Conservation (phyloP, 2,113 vertebrate genomes). For the Gorilla gorilla region DNA sequence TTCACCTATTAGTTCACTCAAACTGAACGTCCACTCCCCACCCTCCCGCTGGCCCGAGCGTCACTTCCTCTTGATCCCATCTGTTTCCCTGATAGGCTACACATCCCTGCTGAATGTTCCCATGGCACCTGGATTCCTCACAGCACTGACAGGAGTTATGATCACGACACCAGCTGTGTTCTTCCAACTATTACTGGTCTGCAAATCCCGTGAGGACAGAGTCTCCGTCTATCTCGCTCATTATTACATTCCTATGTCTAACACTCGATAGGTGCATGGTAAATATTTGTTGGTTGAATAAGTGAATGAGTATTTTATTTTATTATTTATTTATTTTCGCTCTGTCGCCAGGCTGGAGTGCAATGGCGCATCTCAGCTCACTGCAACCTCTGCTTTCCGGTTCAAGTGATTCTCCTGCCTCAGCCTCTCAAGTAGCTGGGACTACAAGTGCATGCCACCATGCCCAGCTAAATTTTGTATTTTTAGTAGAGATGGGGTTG, state of each 20-base stretch:
- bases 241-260: background rate
- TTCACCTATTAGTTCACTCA: background rate
- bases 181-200: background rate
- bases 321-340: background rate
- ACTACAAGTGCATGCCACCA: too few relatives aligned
- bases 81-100: background rate
- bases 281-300: background rate
- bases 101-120: background rate
- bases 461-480: too few relatives aligned
- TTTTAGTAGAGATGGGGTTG: too few relatives aligned
- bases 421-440: too few relatives aligned
- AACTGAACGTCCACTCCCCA: background rate
- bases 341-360: too few relatives aligned
- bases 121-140: background rate
- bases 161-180: background rate
- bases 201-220: background rate
- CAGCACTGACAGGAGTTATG: background rate
- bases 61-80: background rate
- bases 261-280: background rate
- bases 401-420: too few relatives aligned
- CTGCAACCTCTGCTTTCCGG: too few relatives aligned
- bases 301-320: background rate
- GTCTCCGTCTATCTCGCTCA: background rate
- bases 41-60: background rate
- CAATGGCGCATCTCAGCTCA: too few relatives aligned